phyloP scores from a whole-genome alignment of 1,140 invertebrate genomes.

The Magallana angulata region DNA sequence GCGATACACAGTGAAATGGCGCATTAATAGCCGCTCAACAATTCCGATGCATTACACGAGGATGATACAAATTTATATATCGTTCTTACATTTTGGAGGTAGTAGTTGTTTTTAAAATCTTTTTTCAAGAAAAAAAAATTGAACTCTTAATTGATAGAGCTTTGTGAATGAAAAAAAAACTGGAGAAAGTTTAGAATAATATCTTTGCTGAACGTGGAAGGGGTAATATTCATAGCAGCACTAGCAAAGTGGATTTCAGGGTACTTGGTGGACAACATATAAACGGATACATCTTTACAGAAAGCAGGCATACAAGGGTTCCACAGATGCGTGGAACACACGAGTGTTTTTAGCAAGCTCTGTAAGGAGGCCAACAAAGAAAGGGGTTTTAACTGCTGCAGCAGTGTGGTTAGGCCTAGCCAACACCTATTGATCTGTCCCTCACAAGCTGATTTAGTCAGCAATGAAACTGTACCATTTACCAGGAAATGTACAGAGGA shows the following conservation, averaged over 20 bases:
- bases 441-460: slow-evolving; percentile 41
- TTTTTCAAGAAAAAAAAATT: no score
- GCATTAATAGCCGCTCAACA: no score
- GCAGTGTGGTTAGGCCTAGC: slow-evolving; percentile 40
- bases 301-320: slow-evolving; percentile 49
- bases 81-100: no score
- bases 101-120: no score
- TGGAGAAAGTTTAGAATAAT: not conserved
- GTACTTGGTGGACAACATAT: not conserved
- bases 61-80: no score
- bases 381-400: not conserved
- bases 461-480: slow-evolving; percentile 32
- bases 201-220: slow-evolving; percentile 52
- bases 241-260: slow-evolving; percentile 16
- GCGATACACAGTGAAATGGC: no score
- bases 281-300: slow-evolving; percentile 48
- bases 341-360: slow-evolving; percentile 17
- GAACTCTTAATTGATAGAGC: no score
- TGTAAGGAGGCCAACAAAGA: slow-evolving; percentile 3
- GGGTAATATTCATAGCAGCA: slow-evolving; percentile 42
- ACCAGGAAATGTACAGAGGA: not conserved
- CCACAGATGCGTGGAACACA: slow-evolving; percentile 41
- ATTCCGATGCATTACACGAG: no score
- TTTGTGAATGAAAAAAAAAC: no score
- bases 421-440: slow-evolving; percentile 55